Evolutionary conservation across 2,888 invertebrate species (phyloP).

Genomic region (Eupsilia transversa): DNA sequence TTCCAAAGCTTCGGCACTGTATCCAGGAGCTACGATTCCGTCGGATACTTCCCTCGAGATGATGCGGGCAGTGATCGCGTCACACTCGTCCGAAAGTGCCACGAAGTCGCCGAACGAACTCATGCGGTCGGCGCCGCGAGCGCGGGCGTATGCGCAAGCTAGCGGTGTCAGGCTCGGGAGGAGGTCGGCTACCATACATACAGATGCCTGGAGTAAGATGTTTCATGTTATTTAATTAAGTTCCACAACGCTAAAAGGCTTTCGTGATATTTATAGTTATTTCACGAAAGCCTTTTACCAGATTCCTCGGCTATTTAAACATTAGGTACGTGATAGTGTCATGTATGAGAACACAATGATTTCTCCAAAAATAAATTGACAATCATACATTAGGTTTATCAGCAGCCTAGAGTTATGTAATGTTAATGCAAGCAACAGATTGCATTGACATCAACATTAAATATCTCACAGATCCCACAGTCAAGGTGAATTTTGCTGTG

Average conservation of each 20-base stretch:
- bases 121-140: constrained; percentile 99
- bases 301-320: background rate
- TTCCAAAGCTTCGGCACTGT: constrained; percentile 95
- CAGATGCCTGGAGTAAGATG: constrained; percentile 92
- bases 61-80: constrained; percentile 96
- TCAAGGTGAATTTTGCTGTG: background rate
- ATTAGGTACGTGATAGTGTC: background rate
- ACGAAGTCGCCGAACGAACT: constrained; percentile 99
- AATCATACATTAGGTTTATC: background rate
- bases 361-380: background rate
- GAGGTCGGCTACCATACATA: constrained; percentile 98
- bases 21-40: constrained; percentile 99
- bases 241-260: background rate
- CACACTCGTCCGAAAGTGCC: constrained; percentile 97
- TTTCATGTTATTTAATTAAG: background rate
- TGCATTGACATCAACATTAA: background rate
- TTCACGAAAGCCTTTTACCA: background rate
- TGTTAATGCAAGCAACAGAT: background rate
- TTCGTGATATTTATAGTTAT: background rate
- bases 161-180: constrained; percentile 93
- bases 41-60: constrained; percentile 99
- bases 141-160: constrained; percentile 98
- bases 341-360: background rate
- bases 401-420: background rate
- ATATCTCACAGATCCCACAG: background rate